These are phyloP conservation scores for Hippocampus guttulatus DNA, from an alignment of 2,113 vertebrate genomes.

Conservation along the genomic window DNA sequence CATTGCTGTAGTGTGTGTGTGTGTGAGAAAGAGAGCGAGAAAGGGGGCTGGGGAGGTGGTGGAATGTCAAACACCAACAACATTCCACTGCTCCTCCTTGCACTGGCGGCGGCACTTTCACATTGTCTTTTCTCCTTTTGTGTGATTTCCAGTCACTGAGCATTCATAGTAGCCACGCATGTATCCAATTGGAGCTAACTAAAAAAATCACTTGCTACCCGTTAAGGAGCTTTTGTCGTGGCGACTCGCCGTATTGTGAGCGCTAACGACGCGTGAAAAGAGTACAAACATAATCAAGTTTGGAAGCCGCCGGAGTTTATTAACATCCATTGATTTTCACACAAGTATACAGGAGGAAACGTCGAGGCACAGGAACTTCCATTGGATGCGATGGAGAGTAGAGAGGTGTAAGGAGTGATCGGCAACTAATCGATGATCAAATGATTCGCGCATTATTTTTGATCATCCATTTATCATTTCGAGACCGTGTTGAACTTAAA, in stretches of 20 bases:
- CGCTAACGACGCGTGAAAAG: not conserved
- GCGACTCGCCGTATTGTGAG: not conserved
- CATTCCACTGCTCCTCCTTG: conserved; percentile 74
- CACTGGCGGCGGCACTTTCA: conserved; percentile 65
- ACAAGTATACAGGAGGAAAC: no score
- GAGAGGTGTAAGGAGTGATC: no score
- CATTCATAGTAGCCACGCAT: conserved; percentile 18
- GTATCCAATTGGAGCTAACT: conserved; percentile 14
- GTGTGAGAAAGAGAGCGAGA: conserved; percentile 24
- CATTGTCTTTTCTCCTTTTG: conserved; percentile 66
- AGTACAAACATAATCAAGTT: not conserved
- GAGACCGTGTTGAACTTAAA: no score
- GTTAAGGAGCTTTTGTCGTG: not conserved
- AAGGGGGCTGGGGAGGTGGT: conserved; percentile 27
- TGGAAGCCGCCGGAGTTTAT: not conserved
- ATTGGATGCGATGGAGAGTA: no score
- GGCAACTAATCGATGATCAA: no score
- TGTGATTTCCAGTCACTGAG: conserved; percentile 48
- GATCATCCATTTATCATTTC: no score
- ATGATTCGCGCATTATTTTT: no score
- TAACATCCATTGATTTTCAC: not conserved
- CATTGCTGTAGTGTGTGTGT: not conserved
- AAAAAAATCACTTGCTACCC: not conserved
- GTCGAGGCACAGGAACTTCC: no score
- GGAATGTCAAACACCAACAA: conserved; percentile 79